A percentile compares a stretch with the other conserved stretches of the same genome.
phyloP scores from a whole-genome alignment of 2,113 vertebrate species.

The Burhinus bistriatus region DNA sequence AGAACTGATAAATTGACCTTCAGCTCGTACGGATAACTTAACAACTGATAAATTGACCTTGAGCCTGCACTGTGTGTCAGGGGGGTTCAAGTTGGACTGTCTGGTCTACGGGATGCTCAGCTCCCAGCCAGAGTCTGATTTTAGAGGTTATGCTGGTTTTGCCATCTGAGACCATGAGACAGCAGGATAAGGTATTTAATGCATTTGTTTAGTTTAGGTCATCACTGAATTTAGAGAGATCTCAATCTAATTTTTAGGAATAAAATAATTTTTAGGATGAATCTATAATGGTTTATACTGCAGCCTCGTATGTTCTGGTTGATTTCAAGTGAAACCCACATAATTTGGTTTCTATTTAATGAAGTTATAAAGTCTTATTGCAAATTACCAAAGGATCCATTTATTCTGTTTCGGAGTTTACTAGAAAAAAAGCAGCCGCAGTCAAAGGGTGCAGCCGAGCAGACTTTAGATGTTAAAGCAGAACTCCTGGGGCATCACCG shows the following conservation, averaged over 20 bases:
- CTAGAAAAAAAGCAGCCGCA: not conserved
- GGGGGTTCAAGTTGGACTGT: no score
- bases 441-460: not conserved
- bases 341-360: not conserved
- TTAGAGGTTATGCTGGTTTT: not conserved
- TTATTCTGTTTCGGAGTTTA: not conserved
- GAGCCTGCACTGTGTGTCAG: rapidly evolving
- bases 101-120: not conserved
- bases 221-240: not conserved
- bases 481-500: not conserved
- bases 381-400: not conserved
- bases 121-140: not conserved
- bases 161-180: not conserved
- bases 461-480: not conserved
- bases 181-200: not conserved
- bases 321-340: not conserved
- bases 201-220: not conserved
- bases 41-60: not conserved
- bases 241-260: not conserved
- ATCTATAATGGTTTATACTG: not conserved
- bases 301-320: not conserved
- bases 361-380: not conserved
- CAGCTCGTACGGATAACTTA: no score
- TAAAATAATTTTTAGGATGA: not conserved
- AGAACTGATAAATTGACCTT: no score